Percentiles rank a stretch among this genome's conserved stretches.
Evolutionary conservation across 2,113 vertebrate genomes (phyloP).

Genomic region (Ciconia maguari): DNA sequence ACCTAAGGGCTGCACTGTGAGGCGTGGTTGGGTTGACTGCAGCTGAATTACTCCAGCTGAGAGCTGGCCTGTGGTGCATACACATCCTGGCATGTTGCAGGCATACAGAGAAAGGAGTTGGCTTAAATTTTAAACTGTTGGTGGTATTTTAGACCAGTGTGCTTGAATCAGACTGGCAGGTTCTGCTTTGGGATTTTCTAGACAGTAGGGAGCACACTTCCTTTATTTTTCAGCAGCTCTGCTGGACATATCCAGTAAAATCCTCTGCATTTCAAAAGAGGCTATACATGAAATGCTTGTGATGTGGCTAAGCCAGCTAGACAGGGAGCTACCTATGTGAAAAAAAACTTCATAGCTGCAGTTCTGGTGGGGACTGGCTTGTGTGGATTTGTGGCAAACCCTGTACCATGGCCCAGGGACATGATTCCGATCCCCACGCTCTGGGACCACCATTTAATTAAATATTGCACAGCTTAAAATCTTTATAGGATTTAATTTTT

Average conservation of each 20-base stretch:
- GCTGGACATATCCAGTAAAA: background rate
- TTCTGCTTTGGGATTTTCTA: background rate
- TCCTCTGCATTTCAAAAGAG: background rate
- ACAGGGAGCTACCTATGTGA: background rate
- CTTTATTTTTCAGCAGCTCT: slow-evolving; percentile 38
- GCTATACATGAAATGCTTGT: slow-evolving; percentile 17
- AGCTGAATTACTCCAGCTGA: background rate
- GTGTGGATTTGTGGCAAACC: background rate
- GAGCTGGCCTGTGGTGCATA: background rate
- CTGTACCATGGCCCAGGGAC: background rate
- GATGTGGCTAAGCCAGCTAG: background rate
- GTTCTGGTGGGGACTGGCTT: background rate
- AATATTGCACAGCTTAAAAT: slow-evolving; percentile 2
- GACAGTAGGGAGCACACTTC: slow-evolving; percentile 54
- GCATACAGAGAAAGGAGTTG: background rate
- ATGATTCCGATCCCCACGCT: background rate
- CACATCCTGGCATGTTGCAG: background rate
- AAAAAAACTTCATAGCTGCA: background rate
- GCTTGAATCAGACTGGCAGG: background rate
- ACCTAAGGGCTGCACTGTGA: background rate
- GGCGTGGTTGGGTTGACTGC: background rate
- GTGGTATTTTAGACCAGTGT: background rate
- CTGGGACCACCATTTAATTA: slow-evolving; percentile 16
- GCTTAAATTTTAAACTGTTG: background rate
- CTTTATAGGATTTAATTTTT: slow-evolving; percentile 25